phyloP scores from a whole-genome alignment of 2,797 vertebrate species.

The Syncerus caffer region DNA sequence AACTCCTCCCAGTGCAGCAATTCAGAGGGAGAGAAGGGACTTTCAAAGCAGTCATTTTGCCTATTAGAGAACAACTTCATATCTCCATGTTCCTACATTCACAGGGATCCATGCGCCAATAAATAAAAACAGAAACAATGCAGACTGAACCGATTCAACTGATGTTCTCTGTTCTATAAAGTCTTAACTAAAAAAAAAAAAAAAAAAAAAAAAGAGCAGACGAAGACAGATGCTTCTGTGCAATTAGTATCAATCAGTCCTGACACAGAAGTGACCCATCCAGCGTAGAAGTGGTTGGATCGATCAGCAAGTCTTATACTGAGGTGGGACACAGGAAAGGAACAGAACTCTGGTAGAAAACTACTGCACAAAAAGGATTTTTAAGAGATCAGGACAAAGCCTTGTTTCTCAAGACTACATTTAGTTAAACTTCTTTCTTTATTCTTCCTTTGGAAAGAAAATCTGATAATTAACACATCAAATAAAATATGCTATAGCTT shows the following conservation, averaged over 20 bases:
- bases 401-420: neutral
- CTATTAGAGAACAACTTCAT: neutral
- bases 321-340: neutral
- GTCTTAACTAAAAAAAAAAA: neutral
- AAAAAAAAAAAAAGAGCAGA: neutral
- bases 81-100: neutral
- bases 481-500: neutral
- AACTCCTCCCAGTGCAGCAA: constrained; percentile 27
- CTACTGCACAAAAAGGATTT: neutral
- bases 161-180: constrained; percentile 9
- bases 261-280: constrained; percentile 39
- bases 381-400: neutral
- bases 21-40: neutral
- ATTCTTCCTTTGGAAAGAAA: neutral
- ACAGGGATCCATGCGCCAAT: neutral
- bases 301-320: neutral
- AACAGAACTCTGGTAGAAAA: neutral
- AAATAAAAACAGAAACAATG: constrained; percentile 24
- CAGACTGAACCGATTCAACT: neutral
- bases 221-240: constrained; percentile 15
- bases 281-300: neutral
- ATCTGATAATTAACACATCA: neutral
- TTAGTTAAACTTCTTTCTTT: neutral
- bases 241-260: constrained; percentile 54
- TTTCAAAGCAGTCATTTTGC: neutral